A percentile compares a stretch with the other conserved stretches of the same genome.
Evolutionary conservation across 2,888 invertebrate genomes (phyloP).

Genomic region (Odontocolon sp.): DNA sequence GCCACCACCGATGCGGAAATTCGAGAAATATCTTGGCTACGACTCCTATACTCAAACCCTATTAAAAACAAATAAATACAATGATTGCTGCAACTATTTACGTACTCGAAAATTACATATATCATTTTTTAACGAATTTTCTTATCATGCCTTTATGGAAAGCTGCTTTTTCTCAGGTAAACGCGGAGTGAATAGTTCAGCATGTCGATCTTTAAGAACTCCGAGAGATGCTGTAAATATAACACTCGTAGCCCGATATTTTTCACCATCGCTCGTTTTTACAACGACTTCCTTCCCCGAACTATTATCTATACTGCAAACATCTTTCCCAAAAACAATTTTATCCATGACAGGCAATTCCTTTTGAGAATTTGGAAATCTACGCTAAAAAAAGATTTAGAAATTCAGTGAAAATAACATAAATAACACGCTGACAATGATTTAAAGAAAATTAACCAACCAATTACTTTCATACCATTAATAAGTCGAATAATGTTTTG

Average conservation of each 20-base stretch:
- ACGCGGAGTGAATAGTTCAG: constrained; percentile 83
- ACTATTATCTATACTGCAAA: constrained; percentile 82
- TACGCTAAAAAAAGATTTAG: constrained; percentile 80
- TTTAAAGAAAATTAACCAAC: background rate
- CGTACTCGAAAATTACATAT: background rate
- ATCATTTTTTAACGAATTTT: constrained; percentile 13
- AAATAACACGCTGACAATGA: too few relatives aligned
- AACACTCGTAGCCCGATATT: constrained; percentile 84
- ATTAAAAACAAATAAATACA: constrained; percentile 44
- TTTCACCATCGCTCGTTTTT: constrained; percentile 83
- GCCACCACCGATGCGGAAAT: constrained; percentile 87
- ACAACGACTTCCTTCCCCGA: constrained; percentile 82
- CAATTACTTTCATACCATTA: constrained; percentile 83
- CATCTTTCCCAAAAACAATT: constrained; percentile 83
- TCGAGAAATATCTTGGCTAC: constrained; percentile 88
- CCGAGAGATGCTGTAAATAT: constrained; percentile 87
- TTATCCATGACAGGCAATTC: constrained; percentile 80
- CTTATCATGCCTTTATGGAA: constrained; percentile 81
- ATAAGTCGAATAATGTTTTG: constrained; percentile 85
- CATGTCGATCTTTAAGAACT: constrained; percentile 85
- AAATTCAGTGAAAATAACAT: constrained; percentile 15
- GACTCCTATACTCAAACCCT: constrained; percentile 85
- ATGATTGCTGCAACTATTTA: too few relatives aligned
- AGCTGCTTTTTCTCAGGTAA: constrained; percentile 83
- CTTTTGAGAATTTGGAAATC: constrained; percentile 81